Base-by-base conservation (phyloP, 2,797 vertebrate genomes). In the Anguilla anguilla region DNA sequence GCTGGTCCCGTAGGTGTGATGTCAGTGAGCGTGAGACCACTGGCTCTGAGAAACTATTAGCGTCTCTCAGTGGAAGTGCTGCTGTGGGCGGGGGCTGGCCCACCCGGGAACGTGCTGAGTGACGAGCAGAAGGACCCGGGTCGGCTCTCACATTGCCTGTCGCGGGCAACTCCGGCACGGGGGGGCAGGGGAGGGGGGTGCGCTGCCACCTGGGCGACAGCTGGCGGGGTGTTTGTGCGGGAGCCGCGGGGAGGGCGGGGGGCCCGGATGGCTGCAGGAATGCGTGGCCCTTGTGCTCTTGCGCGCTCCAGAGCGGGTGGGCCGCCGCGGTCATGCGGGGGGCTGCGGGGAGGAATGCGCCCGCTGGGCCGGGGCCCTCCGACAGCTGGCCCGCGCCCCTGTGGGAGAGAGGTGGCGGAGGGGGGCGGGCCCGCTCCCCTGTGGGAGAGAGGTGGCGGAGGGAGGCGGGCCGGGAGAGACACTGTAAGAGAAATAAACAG, bases 251-350 rank as follows among this genome's bases (percentile, higher is more conserved):
- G 74, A 59, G 90, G 22, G 87, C 0, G 53, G 69, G 89, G 64
- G 31, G 81, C 22, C 46, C 46, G 22, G 85, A 87, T 89, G 87
- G 57, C 17, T n/a, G 87, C 31, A 90, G 92, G 92, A 93, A 93
- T 93, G 91, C 57, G 69, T 51, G 91, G 84, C 82, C 89, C 86
- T 11, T 53, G 51, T 89, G 87, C 89, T 89, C 91, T 92, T 94
- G 94, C 93, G 93, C 90, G 86, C 87, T 93, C 87, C 88, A 91
- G 90, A 93, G 92, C 90, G 90, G 90, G 89, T 87, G 87, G 87
- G 91, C 92, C 6, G 91, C 92, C 6, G 46, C 92, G 94, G 92
- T 91, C 92, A 94, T 94, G 92, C 10, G 85, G 31, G 51, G 7
- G 64, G 53, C 57, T 64, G 39, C 7, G 90, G 91, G 89, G 90